Evolutionary conservation across 2,797 vertebrate species (phyloP).

Genomic region (Bovichtus variegatus): DNA sequence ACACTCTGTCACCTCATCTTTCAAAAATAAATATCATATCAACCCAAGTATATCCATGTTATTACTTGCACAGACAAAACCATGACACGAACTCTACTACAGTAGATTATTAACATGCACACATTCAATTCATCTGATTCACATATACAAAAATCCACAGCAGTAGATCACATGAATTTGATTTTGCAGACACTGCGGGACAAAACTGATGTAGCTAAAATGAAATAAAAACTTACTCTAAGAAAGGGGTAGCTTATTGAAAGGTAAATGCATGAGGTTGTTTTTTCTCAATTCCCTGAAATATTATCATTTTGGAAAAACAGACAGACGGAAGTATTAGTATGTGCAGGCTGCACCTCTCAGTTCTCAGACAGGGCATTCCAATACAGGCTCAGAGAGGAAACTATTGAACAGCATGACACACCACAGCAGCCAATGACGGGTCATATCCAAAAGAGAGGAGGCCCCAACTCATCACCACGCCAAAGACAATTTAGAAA

Average conservation of each 20-base stretch:
- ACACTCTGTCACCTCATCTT: conserved; percentile 9
- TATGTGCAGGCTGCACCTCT: conserved; percentile 67
- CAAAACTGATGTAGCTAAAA: conserved; percentile 58
- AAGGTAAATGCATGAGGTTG: conserved; percentile 71
- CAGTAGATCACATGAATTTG: conserved; percentile 57
- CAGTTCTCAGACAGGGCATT: conserved; percentile 68
- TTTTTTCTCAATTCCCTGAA: conserved; percentile 70
- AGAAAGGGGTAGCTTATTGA: conserved; percentile 67
- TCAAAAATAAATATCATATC: conserved; percentile 1
- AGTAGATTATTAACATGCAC: conserved; percentile 67
- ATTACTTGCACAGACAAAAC: conserved; percentile 44
- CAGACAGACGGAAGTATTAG: conserved; percentile 76
- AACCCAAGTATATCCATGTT: conserved; percentile 21
- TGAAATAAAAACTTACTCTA: conserved; percentile 60
- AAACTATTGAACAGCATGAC: conserved; percentile 96
- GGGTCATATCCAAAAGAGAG: conserved; percentile 68
- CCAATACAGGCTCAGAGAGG: conserved; percentile 71
- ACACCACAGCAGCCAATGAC: conserved; percentile 93
- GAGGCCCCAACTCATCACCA: conserved; percentile 57
- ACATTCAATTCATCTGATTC: conserved; percentile 59
- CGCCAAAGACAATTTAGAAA: conserved; percentile 52
- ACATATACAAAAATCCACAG: conserved; percentile 47
- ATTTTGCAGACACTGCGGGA: conserved; percentile 58
- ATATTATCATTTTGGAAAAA: conserved; percentile 66
- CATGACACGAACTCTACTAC: conserved; percentile 34